A percentile compares a stretch with the other conserved stretches of the same genome.
Evolutionary conservation across 2,113 vertebrate genomes (phyloP).

Genomic region (Sceloporus undulatus): DNA sequence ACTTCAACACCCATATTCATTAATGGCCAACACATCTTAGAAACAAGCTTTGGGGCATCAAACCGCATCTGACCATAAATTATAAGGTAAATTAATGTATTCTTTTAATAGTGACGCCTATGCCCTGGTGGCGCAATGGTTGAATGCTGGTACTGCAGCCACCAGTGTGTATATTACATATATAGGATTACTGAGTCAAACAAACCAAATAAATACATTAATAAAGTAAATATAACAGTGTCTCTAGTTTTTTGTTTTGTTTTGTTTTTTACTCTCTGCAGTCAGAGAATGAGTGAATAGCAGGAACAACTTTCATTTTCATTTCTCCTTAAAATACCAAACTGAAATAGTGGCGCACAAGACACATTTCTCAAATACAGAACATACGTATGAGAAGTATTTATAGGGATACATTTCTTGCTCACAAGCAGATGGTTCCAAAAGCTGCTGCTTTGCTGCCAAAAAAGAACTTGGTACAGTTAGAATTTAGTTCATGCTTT

Average conservation of each 20-base stretch:
- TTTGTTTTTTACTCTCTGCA: not conserved
- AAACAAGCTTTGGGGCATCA: no score
- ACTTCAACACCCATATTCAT: no score
- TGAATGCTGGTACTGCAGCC: no score
- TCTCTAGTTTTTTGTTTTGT: conserved; percentile 44
- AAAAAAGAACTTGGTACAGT: conserved; percentile 71
- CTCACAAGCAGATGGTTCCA: conserved; percentile 77
- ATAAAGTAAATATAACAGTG: conserved; percentile 15
- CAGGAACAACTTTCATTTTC: conserved; percentile 54
- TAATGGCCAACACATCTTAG: no score
- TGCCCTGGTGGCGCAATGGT: no score
- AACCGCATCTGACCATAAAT: no score
- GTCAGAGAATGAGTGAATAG: conserved; percentile 68
- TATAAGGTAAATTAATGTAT: no score
- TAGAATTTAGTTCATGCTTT: conserved; percentile 67
- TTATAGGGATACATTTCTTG: conserved; percentile 79
- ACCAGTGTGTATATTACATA: no score
- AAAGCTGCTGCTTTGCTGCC: conserved; percentile 73
- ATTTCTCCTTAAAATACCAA: conserved; percentile 16
- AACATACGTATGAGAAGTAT: conserved; percentile 75
- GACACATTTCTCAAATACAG: conserved; percentile 61
- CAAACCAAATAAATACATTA: not conserved
- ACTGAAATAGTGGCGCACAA: conserved; percentile 65
- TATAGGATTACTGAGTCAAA: not conserved
- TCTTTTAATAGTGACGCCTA: no score